Evolutionary conservation across 2,888 invertebrate genomes (phyloP).

Genomic region (Odontocerum albicorne): DNA sequence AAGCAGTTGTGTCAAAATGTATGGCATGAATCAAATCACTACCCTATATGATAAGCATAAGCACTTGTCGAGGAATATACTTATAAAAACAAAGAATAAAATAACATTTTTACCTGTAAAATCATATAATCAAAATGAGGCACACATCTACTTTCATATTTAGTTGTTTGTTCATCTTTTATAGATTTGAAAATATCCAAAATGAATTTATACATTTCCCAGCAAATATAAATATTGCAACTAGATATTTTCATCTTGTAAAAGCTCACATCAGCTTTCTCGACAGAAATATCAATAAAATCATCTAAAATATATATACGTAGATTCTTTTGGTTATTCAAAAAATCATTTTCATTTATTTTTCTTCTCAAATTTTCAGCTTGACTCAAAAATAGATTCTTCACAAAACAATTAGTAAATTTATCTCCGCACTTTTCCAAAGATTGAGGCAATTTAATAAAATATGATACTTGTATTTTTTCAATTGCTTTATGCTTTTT

Average conservation of each 20-base stretch:
- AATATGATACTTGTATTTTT: neutral
- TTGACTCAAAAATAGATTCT: neutral
- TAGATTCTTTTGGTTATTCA: constrained; percentile 1
- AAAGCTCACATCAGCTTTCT: constrained; percentile 3
- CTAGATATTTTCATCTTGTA: constrained; percentile 11
- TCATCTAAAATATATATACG: neutral
- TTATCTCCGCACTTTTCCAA: neutral
- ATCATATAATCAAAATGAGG: constrained; percentile 23
- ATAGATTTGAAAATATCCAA: constrained; percentile 11
- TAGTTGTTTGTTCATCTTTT: neutral
- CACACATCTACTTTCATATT: neutral
- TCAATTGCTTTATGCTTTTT: neutral
- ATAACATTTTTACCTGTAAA: constrained; percentile 11
- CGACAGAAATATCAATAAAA: neutral
- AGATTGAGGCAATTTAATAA: constrained; percentile 12
- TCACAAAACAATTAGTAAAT: constrained; percentile 10
- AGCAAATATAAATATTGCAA: constrained; percentile 1
- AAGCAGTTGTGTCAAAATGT: too few species aligned
- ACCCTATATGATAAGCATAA: too few species aligned
- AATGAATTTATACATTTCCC: constrained; percentile 5
- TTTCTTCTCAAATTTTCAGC: constrained; percentile 4
- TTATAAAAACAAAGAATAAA: neutral
- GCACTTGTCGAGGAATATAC: too few species aligned
- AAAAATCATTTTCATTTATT: constrained; percentile 8
- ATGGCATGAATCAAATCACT: too few species aligned